Evolutionary conservation across 2,113 vertebrate species (phyloP).

Genomic region (Hemibagrus wyckioides): DNA sequence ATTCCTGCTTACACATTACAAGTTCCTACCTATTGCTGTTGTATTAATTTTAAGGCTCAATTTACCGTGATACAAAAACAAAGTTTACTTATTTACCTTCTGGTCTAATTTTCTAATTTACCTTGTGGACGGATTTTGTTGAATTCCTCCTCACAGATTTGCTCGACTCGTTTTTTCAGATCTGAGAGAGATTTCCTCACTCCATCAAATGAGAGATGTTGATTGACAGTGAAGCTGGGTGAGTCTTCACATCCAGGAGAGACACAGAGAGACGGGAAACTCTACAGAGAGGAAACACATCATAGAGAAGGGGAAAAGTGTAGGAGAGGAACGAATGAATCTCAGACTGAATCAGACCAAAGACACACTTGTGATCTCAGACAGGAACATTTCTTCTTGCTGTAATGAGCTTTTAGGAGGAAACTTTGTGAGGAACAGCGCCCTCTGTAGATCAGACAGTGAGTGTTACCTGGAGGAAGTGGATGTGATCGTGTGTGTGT

Average conservation of each 20-base stretch:
- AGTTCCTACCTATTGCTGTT: too few species aligned
- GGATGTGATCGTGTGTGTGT: conserved; percentile 43
- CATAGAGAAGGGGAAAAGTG: neutral
- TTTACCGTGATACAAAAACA: neutral
- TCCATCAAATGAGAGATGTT: neutral
- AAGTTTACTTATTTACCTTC: neutral
- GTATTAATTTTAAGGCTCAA: neutral
- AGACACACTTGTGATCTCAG: neutral
- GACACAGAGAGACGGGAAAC: neutral
- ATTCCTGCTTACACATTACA: neutral
- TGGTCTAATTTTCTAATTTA: too few species aligned
- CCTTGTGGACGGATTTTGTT: neutral
- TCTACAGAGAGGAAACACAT: conserved; percentile 1
- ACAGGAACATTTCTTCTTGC: neutral
- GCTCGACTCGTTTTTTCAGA: neutral
- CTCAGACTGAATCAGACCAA: neutral
- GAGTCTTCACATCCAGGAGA: neutral
- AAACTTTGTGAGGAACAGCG: neutral
- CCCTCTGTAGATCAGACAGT: neutral
- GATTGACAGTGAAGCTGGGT: neutral
- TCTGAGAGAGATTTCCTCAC: neutral
- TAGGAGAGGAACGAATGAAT: neutral
- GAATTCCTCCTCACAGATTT: neutral
- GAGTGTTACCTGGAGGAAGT: conserved; percentile 46
- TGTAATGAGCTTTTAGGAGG: neutral